These are phyloP conservation scores for Arvicanthis niloticus DNA, from an alignment of 2,113 vertebrate genomes.

Conservation along the genomic window DNA sequence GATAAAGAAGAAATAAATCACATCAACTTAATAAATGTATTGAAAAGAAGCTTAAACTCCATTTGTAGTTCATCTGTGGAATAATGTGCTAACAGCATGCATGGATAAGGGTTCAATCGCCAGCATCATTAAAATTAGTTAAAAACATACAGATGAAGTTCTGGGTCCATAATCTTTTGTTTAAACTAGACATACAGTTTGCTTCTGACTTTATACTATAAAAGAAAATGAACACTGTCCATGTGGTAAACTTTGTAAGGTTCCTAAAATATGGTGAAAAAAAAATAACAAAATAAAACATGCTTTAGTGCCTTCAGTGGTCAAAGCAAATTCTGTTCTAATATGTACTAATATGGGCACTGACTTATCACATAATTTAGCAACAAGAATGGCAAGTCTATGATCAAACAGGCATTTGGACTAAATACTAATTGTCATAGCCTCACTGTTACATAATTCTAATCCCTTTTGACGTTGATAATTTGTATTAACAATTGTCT, in stretches of 20 bases:
- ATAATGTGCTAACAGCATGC: neutral
- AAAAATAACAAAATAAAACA: neutral
- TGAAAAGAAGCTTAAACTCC: slow-evolving; percentile 34
- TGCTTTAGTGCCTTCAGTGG: neutral
- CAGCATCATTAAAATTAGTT: neutral
- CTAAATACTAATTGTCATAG: slow-evolving; percentile 51
- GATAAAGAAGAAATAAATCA: slow-evolving; percentile 47
- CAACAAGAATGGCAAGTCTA: slow-evolving; percentile 55
- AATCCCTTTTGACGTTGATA: slow-evolving; percentile 58
- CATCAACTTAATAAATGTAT: slow-evolving; percentile 43
- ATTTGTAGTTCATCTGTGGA: neutral
- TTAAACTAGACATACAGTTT: slow-evolving; percentile 5
- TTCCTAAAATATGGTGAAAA: neutral
- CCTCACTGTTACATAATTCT: slow-evolving; percentile 29
- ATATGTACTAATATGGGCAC: neutral
- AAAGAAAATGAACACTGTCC: slow-evolving; percentile 14
- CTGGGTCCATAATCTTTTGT: neutral
- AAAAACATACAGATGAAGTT: neutral
- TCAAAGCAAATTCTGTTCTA: slow-evolving; percentile 51
- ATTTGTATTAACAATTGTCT: slow-evolving; percentile 30
- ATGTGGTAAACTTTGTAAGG: neutral
- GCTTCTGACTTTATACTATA: neutral
- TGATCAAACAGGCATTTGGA: slow-evolving; percentile 46
- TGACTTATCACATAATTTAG: slow-evolving; percentile 61
- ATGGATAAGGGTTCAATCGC: neutral